Evolutionary conservation across 2,113 vertebrate genomes (phyloP).

Genomic region (Hippocampus comes): DNA sequence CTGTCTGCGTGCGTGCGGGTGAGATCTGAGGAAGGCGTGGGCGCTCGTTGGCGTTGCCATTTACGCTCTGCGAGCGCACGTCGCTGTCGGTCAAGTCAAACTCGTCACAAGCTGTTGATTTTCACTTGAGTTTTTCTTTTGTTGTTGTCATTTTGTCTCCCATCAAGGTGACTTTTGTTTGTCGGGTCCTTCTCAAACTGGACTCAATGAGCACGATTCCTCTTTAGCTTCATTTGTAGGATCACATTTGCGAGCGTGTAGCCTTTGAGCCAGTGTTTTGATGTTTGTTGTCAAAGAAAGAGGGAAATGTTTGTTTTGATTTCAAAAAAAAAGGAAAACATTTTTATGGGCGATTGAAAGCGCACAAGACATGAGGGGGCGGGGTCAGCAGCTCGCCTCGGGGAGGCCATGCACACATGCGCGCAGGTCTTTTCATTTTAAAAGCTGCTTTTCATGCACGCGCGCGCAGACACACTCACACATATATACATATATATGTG

Average conservation of each 20-base stretch:
- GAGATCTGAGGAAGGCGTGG: constrained; percentile 34
- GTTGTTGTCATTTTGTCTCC: no score
- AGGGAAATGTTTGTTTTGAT: not conserved
- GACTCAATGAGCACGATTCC: not conserved
- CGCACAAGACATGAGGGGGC: constrained; percentile 57
- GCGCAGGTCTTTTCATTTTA: constrained; percentile 36
- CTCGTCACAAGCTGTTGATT: not conserved
- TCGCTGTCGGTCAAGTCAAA: constrained; percentile 30
- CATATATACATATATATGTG: constrained; percentile 31
- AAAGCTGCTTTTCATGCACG: constrained; percentile 40
- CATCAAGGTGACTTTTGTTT: no score
- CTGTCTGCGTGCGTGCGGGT: constrained; percentile 6
- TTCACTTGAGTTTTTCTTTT: no score
- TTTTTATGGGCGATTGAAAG: constrained; percentile 30
- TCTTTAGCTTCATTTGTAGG: not conserved
- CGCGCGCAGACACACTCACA: no score
- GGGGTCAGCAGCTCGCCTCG: constrained; percentile 48
- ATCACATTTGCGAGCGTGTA: not conserved
- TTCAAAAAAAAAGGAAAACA: constrained; percentile 34
- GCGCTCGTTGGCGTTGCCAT: constrained; percentile 52
- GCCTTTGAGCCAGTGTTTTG: not conserved
- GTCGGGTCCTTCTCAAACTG: no score
- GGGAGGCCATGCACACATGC: constrained; percentile 22
- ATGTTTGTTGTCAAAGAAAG: not conserved
- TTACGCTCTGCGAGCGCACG: constrained; percentile 16